Conservation (phyloP, 2,888 invertebrate genomes). For the Ecliptopera silaceata region DNA sequence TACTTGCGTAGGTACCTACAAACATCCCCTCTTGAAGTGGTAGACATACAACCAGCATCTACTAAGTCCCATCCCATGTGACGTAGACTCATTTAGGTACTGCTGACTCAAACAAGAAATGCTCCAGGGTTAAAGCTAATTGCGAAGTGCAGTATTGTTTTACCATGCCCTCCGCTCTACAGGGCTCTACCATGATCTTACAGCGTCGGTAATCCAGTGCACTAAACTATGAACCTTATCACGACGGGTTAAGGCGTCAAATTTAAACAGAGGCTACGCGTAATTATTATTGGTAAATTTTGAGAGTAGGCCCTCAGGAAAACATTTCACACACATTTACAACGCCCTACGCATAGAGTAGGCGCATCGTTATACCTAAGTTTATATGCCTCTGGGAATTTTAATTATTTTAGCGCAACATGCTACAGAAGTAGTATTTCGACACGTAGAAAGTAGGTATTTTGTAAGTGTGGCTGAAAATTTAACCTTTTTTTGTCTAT, state of each 20-base stretch:
- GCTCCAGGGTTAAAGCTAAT: conserved; percentile 62
- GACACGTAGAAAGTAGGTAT: conserved; percentile 4
- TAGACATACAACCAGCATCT: background rate
- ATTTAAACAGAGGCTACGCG: background rate
- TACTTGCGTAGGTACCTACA: background rate
- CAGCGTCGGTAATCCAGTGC: background rate
- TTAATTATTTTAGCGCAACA: conserved; percentile 13
- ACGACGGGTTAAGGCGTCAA: background rate
- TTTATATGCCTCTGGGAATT: conserved; percentile 9
- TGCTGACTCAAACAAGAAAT: conserved; percentile 23
- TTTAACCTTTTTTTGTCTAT: background rate
- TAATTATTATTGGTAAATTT: no score
- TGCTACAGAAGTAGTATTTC: background rate
- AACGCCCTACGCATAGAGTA: background rate
- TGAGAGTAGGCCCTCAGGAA: background rate
- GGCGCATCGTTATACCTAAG: background rate
- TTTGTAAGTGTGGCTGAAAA: background rate
- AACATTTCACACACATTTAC: background rate
- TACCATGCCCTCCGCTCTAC: conserved; percentile 48
- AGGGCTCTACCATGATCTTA: conserved; percentile 27
- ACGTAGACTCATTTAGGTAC: background rate
- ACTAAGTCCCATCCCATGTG: background rate
- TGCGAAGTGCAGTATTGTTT: conserved; percentile 72
- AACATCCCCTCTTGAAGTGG: background rate
- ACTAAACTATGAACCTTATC: background rate